These are phyloP conservation scores for Laspeyria flexula DNA, from an alignment of 2,888 invertebrate genomes.

Conservation along the genomic window DNA sequence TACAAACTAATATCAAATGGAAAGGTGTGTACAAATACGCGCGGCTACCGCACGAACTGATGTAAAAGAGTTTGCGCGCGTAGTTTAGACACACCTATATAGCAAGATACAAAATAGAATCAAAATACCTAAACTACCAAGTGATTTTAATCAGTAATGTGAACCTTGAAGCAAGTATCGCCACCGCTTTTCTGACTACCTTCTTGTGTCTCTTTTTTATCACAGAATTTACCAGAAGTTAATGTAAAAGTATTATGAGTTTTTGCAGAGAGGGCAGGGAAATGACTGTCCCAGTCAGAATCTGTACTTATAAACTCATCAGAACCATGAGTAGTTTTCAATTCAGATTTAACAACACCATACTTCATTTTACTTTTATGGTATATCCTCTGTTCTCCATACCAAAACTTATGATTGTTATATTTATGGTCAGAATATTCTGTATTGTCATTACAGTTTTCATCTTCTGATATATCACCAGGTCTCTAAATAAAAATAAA, in stretches of 20 bases:
- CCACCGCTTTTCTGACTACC: slow-evolving; percentile 76
- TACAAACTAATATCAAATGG: not conserved
- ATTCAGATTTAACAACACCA: slow-evolving; percentile 50
- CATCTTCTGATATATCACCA: slow-evolving; percentile 77
- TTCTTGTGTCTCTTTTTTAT: slow-evolving; percentile 68
- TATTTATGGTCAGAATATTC: slow-evolving; percentile 56
- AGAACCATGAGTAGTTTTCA: slow-evolving; percentile 63
- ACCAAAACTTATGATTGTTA: slow-evolving; percentile 63
- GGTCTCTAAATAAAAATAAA: slow-evolving; percentile 59
- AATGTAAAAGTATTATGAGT: slow-evolving; percentile 79
- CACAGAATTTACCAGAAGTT: slow-evolving; percentile 69
- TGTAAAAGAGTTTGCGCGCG: no score
- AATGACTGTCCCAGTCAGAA: slow-evolving; percentile 79
- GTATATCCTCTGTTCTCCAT: slow-evolving; percentile 73
- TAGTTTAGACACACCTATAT: no score
- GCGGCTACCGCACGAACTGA: no score
- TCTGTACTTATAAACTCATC: slow-evolving; percentile 75
- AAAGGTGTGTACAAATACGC: no score
- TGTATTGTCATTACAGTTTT: slow-evolving; percentile 61
- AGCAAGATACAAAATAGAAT: not conserved
- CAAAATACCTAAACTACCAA: slow-evolving; percentile 23
- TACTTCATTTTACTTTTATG: slow-evolving; percentile 71
- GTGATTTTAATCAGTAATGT: slow-evolving; percentile 23
- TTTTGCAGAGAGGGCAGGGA: slow-evolving; percentile 76
- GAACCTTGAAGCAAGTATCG: slow-evolving; percentile 73